Conservation (phyloP, 2,888 invertebrate genomes). For the Schrankia costaestrigalis region DNA sequence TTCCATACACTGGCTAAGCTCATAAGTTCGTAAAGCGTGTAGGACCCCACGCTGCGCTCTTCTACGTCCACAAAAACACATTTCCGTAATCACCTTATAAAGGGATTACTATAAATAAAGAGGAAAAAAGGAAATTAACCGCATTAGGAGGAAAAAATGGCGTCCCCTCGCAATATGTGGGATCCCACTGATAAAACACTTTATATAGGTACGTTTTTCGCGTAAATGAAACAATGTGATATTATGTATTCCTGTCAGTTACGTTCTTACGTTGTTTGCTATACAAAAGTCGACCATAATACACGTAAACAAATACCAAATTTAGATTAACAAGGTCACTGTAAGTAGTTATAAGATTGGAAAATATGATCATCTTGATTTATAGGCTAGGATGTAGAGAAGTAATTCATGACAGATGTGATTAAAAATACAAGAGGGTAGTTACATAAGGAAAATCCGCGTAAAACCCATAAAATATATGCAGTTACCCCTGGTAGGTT, state of each 20-base stretch:
- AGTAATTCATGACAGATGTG: constrained; percentile 33
- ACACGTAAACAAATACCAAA: not conserved
- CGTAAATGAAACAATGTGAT: constrained; percentile 74
- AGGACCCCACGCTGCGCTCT: constrained; percentile 73
- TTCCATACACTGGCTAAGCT: constrained; percentile 45
- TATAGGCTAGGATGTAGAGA: constrained; percentile 22
- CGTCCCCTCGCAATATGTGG: constrained; percentile 77
- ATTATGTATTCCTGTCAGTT: constrained; percentile 60
- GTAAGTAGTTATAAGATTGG: constrained; percentile 13
- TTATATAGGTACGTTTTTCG: constrained; percentile 64
- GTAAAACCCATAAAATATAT: constrained; percentile 72
- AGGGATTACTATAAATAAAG: constrained; percentile 81
- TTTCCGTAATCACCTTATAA: constrained; percentile 81
- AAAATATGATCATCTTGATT: constrained; percentile 29
- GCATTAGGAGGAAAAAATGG: constrained; percentile 76
- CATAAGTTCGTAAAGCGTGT: constrained; percentile 44
- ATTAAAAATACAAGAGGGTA: constrained; percentile 43
- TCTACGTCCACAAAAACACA: constrained; percentile 79
- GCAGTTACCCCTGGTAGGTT: constrained; percentile 69
- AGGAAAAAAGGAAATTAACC: constrained; percentile 81
- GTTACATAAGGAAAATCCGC: constrained; percentile 49
- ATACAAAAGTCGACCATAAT: constrained; percentile 33
- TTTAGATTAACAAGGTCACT: constrained; percentile 10
- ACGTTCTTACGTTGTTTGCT: constrained; percentile 22
- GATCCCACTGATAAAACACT: constrained; percentile 78